Percentiles rank a stretch among this genome's conserved stretches.
These are phyloP conservation scores for Caenorhabditis remanei DNA, from an alignment of 1,140 invertebrate genomes.

Conservation along the genomic window DNA sequence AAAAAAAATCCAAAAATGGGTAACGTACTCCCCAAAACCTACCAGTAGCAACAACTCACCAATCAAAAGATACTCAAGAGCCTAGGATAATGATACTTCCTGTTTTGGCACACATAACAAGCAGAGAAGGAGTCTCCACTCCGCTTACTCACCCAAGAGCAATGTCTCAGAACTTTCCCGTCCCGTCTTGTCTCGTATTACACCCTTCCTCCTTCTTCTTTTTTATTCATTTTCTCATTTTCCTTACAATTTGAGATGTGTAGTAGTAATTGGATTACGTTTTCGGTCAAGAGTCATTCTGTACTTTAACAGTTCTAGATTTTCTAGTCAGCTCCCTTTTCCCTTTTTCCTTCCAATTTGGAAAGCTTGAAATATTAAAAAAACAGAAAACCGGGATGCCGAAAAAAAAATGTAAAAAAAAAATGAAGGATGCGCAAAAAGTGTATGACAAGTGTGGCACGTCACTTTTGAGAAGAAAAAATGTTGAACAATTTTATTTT, in stretches of 20 bases:
- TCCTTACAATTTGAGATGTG: not conserved
- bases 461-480: conserved; percentile 44
- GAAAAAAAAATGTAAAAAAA: not conserved
- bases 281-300: not conserved
- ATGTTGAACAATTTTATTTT: conserved; percentile 48
- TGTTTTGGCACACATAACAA: conserved; percentile 46
- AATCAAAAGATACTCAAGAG: conserved; percentile 50
- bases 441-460: conserved; percentile 52
- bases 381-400: not conserved
- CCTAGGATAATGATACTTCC: conserved; percentile 52
- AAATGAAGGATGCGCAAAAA: conserved; percentile 46
- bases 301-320: conserved; percentile 11
- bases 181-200: conserved; percentile 11
- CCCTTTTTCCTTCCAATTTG: not conserved
- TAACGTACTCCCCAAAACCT: not conserved
- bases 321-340: not conserved
- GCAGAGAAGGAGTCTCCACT: conserved; percentile 29
- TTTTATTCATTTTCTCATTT: conserved; percentile 25
- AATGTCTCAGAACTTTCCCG: conserved; percentile 28
- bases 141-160: conserved; percentile 43
- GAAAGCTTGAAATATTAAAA: not conserved
- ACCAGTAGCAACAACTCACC: conserved; percentile 18
- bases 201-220: not conserved
- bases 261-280: conserved; percentile 20
- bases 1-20: not conserved